Conservation (phyloP, 2,113 vertebrate species). For the Ceyx margarethae region DNA sequence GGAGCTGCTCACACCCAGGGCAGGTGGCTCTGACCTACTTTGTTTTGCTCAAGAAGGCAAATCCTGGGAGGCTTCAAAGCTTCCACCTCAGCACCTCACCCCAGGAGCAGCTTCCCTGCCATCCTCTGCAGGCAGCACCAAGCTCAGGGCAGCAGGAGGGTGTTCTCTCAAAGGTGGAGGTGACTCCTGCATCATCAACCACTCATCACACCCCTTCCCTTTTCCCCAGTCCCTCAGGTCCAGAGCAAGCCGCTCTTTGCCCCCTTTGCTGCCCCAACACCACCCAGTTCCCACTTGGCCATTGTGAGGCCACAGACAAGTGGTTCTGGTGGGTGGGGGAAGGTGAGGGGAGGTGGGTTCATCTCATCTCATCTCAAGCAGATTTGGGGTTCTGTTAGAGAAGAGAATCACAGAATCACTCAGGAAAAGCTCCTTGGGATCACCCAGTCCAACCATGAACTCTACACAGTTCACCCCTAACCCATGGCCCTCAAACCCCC, state of each 20-base stretch:
- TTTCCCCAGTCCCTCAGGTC: neutral
- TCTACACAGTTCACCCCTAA: too few relatives aligned
- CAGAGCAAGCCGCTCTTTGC: neutral
- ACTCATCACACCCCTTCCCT: neutral
- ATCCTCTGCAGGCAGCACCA: neutral
- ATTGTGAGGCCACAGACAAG: too few relatives aligned
- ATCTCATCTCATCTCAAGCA: too few relatives aligned
- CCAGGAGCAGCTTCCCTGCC: neutral
- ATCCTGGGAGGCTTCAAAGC: neutral
- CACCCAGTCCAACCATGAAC: too few relatives aligned
- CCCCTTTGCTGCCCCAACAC: neutral
- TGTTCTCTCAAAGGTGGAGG: neutral
- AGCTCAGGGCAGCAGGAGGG: neutral
- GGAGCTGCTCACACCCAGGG: neutral
- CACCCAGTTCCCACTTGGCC: neutral
- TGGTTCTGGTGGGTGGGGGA: too few relatives aligned
- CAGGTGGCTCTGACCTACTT: neutral
- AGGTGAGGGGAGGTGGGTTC: too few relatives aligned
- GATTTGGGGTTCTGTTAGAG: too few relatives aligned
- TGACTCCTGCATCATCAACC: neutral
- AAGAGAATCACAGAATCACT: too few relatives aligned
- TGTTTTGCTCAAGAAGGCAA: neutral
- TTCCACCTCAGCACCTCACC: neutral
- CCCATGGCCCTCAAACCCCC: too few relatives aligned
- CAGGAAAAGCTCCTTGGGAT: too few relatives aligned